These are phyloP conservation scores for Triplophysa tibetana DNA, from an alignment of 2,113 vertebrate species.

Conservation along the genomic window DNA sequence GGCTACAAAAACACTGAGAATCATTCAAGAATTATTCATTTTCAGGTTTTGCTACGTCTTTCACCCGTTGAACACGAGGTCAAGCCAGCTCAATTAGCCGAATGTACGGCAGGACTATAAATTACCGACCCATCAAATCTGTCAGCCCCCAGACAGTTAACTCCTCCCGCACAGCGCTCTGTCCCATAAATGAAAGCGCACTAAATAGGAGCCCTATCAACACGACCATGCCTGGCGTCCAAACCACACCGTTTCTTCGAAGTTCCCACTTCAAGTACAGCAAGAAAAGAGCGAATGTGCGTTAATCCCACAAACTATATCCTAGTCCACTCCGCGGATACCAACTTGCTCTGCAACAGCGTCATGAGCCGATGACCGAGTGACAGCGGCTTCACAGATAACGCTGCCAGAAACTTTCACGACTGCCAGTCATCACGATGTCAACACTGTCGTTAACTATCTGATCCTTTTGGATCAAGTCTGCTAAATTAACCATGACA, in stretches of 20 bases:
- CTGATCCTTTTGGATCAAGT: not conserved
- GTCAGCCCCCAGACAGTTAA: not conserved
- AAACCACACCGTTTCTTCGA: not conserved
- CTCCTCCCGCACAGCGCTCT: not conserved
- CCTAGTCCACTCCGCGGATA: not conserved
- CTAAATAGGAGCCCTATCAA: conserved; percentile 24
- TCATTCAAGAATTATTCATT: not conserved
- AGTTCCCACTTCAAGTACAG: conserved; percentile 20
- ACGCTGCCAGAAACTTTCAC: not conserved
- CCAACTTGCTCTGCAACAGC: not conserved
- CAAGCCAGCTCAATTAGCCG: not conserved
- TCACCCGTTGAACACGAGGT: not conserved
- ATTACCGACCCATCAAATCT: not conserved
- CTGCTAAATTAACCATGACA: not conserved
- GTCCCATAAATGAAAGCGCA: conserved; percentile 11
- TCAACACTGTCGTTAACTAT: not conserved
- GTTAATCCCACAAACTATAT: not conserved
- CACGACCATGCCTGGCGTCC: not conserved
- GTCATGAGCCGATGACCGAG: not conserved
- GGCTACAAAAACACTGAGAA: not conserved
- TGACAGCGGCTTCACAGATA: conserved; percentile 24
- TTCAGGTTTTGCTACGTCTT: not conserved
- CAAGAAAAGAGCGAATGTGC: conserved; percentile 18
- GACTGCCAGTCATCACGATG: conserved; percentile 4
- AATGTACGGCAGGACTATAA: not conserved